These are phyloP conservation scores for Anolis carolinensis DNA, from an alignment of 2,113 vertebrate species.

Conservation along the genomic window DNA sequence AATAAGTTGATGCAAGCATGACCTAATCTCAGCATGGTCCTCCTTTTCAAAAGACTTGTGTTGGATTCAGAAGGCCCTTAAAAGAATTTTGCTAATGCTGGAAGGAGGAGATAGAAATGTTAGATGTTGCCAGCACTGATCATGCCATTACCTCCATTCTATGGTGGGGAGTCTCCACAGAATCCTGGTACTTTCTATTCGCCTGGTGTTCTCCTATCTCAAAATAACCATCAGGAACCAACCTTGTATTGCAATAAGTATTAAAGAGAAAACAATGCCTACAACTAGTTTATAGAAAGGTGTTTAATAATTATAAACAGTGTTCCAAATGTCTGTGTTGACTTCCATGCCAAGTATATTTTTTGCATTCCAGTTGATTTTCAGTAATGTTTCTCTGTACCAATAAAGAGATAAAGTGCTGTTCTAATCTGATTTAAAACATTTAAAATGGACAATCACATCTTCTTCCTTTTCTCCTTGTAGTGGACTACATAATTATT, in stretches of 20 bases:
- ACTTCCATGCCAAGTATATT: neutral
- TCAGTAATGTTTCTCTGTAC: neutral
- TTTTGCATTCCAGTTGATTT: neutral
- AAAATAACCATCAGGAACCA: neutral
- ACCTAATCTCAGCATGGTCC: too few species aligned
- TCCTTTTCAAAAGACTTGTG: neutral
- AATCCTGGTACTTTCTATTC: neutral
- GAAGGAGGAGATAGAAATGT: too few species aligned
- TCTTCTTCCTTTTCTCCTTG: slow-evolving; percentile 37
- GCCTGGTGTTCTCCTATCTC: neutral
- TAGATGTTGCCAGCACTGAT: too few species aligned
- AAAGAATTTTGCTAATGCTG: neutral
- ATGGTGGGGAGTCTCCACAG: neutral
- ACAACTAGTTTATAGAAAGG: neutral
- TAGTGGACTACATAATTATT: slow-evolving; percentile 95
- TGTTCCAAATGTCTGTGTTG: neutral
- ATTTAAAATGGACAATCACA: neutral
- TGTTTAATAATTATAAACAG: neutral
- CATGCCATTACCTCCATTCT: neutral
- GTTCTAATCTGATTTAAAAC: neutral
- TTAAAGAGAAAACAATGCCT: neutral
- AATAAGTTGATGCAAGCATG: neutral
- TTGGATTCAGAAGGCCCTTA: neutral
- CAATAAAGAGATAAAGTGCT: neutral
- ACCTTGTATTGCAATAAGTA: neutral